Percentiles rank a stretch among this genome's conserved stretches.
Conservation (phyloP, 2,113 vertebrate genomes). For the Menura novaehollandiae region DNA sequence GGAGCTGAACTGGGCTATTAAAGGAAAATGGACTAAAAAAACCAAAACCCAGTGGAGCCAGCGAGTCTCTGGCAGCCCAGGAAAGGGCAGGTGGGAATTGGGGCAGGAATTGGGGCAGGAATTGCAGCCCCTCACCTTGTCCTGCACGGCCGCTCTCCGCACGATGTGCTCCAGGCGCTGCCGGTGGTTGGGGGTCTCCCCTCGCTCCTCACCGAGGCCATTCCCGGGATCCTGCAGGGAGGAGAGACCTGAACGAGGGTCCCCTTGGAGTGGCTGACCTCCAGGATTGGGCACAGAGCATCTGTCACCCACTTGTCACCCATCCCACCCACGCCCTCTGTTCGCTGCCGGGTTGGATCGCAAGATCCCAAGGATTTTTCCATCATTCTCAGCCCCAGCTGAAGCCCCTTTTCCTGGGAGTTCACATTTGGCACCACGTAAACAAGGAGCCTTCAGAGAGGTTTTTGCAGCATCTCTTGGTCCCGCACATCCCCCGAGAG, state of each 20-base stretch:
- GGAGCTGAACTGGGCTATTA: neutral
- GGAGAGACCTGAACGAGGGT: neutral
- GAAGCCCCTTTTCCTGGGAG: neutral
- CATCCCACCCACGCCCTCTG: fast-evolving
- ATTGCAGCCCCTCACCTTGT: conserved; percentile 71
- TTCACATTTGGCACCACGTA: fast-evolving
- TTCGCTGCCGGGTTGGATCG: neutral
- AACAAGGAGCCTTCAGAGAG: conserved; percentile 35
- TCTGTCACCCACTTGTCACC: neutral
- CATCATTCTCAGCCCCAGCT: neutral
- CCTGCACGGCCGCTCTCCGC: conserved; percentile 71
- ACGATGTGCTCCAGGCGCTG: conserved; percentile 85
- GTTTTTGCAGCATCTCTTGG: neutral
- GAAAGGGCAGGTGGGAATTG: fast-evolving
- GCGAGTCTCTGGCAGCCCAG: neutral
- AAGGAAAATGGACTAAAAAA: neutral
- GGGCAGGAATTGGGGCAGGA: neutral
- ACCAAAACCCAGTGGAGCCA: neutral
- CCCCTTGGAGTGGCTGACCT: neutral
- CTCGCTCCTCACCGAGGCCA: fast-evolving
- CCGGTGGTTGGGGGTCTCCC: conserved; percentile 68
- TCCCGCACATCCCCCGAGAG: neutral
- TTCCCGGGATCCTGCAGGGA: neutral
- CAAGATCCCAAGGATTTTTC: neutral
- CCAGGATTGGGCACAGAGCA: neutral